Conservation (phyloP, 1,140 invertebrate species). For the Bombus pascuorum region DNA sequence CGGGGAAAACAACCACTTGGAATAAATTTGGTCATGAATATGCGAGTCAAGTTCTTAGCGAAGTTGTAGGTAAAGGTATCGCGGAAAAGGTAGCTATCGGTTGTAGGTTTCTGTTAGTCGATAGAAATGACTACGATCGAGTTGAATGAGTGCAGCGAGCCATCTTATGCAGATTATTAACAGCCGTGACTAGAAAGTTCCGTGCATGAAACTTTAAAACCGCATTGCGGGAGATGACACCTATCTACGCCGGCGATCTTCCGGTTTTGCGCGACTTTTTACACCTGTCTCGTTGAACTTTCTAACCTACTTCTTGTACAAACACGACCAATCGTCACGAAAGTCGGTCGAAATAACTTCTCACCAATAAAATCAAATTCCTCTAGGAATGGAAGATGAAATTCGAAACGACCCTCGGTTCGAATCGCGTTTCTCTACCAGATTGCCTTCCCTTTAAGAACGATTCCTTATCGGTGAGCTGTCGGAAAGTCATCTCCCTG, state of each 20-base stretch:
- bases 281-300: constrained; percentile 41
- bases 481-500: constrained; percentile 11
- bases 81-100: not conserved
- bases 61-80: not conserved
- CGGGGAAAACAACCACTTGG: not conserved
- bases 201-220: constrained; percentile 12
- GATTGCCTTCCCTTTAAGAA: not conserved
- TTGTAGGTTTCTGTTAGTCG: not conserved
- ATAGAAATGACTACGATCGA: not conserved
- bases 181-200: constrained; percentile 41
- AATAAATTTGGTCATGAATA: not conserved
- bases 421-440: not conserved
- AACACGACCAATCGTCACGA: not conserved
- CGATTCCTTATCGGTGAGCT: not conserved
- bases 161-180: constrained; percentile 15
- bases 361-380: not conserved
- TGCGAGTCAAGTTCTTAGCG: no score
- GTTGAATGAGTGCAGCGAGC: not conserved
- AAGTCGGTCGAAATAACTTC: not conserved
- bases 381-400: not conserved
- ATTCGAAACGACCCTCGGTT: not conserved
- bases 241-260: constrained; percentile 33
- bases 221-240: constrained; percentile 44
- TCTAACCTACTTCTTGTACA: not conserved
- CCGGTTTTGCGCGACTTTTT: constrained; percentile 38